phyloP scores from a whole-genome alignment of 2,888 invertebrate species.

The Drosophila yooni region DNA sequence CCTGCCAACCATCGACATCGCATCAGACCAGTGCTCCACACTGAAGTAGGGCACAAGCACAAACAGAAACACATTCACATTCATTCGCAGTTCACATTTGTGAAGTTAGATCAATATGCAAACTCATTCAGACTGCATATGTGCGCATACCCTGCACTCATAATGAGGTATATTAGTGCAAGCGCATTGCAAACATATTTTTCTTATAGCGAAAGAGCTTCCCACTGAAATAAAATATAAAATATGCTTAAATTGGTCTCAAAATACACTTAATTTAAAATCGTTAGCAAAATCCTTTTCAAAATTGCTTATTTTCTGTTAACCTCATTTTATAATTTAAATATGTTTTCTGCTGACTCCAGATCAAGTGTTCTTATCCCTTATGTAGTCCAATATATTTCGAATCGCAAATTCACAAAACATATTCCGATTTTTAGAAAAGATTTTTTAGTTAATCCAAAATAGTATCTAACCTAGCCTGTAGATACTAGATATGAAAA shows the following conservation, averaged over 20 bases:
- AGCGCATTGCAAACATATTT: background rate
- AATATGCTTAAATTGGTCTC: background rate
- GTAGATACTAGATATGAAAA: background rate
- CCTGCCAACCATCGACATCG: constrained; percentile 29
- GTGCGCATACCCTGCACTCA: constrained; percentile 15
- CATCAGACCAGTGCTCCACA: constrained; percentile 14
- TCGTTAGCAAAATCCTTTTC: no score
- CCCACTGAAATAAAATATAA: background rate
- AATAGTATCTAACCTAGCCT: background rate
- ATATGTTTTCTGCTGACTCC: no score
- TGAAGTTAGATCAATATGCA: constrained; percentile 44
- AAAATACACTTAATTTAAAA: background rate
- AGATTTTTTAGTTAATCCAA: background rate
- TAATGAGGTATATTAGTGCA: background rate
- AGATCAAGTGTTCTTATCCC: background rate
- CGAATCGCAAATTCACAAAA: background rate
- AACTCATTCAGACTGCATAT: constrained; percentile 27
- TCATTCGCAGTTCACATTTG: constrained; percentile 19
- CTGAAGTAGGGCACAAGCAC: constrained; percentile 28
- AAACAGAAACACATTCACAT: background rate
- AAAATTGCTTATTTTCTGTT: no score
- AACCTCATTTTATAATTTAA: no score
- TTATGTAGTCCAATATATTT: background rate
- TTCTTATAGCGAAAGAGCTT: background rate
- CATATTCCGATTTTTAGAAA: background rate